phyloP scores from a whole-genome alignment of 2,797 vertebrate species.

The Huso huso region DNA sequence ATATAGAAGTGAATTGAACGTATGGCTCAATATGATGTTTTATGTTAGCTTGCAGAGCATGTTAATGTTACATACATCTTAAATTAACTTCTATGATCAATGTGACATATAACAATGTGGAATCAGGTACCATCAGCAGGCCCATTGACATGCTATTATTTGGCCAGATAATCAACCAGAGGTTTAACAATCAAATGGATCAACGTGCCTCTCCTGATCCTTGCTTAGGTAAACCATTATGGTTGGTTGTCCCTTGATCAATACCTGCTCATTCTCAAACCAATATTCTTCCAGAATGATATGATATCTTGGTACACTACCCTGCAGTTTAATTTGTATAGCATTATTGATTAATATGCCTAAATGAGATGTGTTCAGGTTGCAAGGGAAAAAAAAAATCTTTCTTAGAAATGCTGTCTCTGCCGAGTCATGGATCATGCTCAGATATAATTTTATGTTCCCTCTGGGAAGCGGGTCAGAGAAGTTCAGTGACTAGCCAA shows the following conservation, averaged over 20 bases:
- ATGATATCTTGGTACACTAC: background rate
- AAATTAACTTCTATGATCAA: too few relatives aligned
- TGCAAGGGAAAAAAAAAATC: background rate
- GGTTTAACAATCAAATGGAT: too few relatives aligned
- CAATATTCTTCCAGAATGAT: background rate
- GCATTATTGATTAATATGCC: conserved; percentile 1
- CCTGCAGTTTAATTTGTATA: background rate
- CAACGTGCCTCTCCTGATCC: too few relatives aligned
- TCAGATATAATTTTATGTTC: conserved; percentile 10
- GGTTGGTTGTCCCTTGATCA: background rate
- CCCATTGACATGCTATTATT: too few relatives aligned
- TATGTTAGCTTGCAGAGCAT: too few relatives aligned
- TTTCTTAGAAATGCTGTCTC: conserved; percentile 2
- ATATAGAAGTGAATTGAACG: too few relatives aligned
- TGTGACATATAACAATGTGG: too few relatives aligned
- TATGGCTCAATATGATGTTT: too few relatives aligned
- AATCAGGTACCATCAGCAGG: too few relatives aligned
- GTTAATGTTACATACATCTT: too few relatives aligned
- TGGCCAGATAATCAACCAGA: too few relatives aligned
- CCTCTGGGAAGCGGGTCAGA: background rate
- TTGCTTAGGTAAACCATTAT: too few relatives aligned
- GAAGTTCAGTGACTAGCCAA: conserved; percentile 19
- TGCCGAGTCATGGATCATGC: background rate
- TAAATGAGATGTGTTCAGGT: background rate
- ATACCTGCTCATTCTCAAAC: background rate